Base-by-base conservation (phyloP, 2,888 invertebrate genomes). In the Phortica magna region DNA sequence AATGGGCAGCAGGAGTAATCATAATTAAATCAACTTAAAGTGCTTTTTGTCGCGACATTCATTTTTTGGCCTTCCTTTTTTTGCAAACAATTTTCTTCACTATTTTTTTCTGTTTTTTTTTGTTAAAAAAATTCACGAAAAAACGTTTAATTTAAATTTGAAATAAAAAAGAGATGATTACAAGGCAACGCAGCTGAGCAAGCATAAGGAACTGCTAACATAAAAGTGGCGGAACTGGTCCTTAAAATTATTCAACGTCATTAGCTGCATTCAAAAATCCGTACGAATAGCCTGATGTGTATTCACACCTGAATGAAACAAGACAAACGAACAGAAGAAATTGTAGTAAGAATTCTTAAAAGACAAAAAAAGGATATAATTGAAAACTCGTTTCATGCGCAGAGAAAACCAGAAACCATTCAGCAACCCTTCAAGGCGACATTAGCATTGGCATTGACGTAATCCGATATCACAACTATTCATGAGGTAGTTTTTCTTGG, bases 21-120 rank as follows among this genome's bases (percentile, higher is more conserved):
- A 88, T 88, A 86, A 86, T 86, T 88, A 83, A 86, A 86, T 86
- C 82, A 86, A 81, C 79, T 87, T 83, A 80, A 82, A 86, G 86
- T 85, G 82, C 84, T 85, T 84, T 84, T 82, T 79, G 80, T 82
- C 85, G 84, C 77, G 76, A 72, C 80, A 67, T 31, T 65, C 42
- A 74, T 67, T 74, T 73, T 73, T 73, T 67, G 22, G 39, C 10
- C 41, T n/a, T 42, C n/a, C 53, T 31, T 64, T 64, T 64, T 64
- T 64, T 64, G 12, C 5, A 59, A 31, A 31, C 61, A 4, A 41
- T 53, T 64, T 67, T 19, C 31, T 57, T 57, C 31, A 31, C 6
- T n/a, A 10, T 19, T 57, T 17, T 42, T 19, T 57, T 68, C 7
- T 41, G 14, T 22, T 70, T 43, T 68, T 43, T 39, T 65, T 53